Base-by-base conservation (phyloP, 2,888 invertebrate species). In the Metellina segmentata region DNA sequence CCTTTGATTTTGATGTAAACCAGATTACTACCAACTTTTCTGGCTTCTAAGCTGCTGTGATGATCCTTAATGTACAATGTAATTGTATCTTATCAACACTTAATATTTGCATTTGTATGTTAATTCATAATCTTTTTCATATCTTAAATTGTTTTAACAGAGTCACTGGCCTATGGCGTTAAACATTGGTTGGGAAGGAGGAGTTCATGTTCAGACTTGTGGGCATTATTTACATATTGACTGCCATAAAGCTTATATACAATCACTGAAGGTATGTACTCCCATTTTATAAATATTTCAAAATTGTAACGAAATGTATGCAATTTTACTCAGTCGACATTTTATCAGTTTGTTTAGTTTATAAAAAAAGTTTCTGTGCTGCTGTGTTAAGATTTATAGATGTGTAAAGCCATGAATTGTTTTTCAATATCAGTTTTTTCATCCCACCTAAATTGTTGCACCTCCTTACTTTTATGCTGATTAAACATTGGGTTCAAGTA, bases 181-280 rank as follows among this genome's bases (percentile, higher is more conserved):
- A 91, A 97, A 97, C 94, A 96, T 97, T 94, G 97, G 98, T 6
- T 98, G 97, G 97, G 97, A 98, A 95, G 98, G 98, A 93, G 99
- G 99, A 86, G 98, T 99, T 85, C 97, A 98, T 95, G 97, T 98
- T 85, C 97, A 98, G 95, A 98, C 99, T 1, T 99, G 99, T 96
- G 99, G 99, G 0, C 99, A 99, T 95, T 98, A 98, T 95, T 96
- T 99, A 91, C 99, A 99, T 95, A 96, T 99, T 94, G 97, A 98
- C 94, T 99, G 99, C 95, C 97, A 98, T 94, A 97, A 97, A 94
- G 97, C 98, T 0, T 99, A 99, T 96, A 96, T 98, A 94, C 96
- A 97, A 94, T 97, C 98, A 61, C 96, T 99, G 93, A 96, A 97
- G 94, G 95, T 95, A 91, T 83, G 49, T 81, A 75, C 74, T 48